A percentile compares a stretch with the other conserved stretches of the same genome.
Evolutionary conservation across 2,113 vertebrate genomes (phyloP).

Genomic region (Amblyopsis rosae): DNA sequence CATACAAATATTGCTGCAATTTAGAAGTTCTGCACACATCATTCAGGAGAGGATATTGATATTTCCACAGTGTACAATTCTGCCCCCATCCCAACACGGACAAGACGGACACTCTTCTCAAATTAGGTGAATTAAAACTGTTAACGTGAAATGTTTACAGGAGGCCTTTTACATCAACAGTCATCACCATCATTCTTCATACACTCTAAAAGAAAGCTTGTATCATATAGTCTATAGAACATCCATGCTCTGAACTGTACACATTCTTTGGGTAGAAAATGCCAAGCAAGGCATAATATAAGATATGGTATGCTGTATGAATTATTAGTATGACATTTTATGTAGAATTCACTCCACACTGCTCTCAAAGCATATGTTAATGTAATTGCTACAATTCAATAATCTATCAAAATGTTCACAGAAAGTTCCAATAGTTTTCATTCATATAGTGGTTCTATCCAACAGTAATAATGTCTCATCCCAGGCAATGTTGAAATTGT

Average conservation of each 20-base stretch:
- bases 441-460: constrained; percentile 65
- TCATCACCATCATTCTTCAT: constrained; percentile 67
- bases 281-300: constrained; percentile 47
- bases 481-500: constrained; percentile 31
- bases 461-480: constrained; percentile 24
- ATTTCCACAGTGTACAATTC: too few species aligned
- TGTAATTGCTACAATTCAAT: constrained; percentile 8
- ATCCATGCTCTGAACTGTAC: constrained; percentile 40
- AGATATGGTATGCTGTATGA: not conserved
- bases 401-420: constrained; percentile 29
- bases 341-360: constrained; percentile 18
- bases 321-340: not conserved
- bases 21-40: not conserved
- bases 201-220: not conserved
- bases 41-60: too few species aligned
- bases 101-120: constrained; percentile 13
- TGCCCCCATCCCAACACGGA: too few species aligned
- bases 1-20: not conserved
- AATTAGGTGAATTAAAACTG: not conserved
- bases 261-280: constrained; percentile 57
- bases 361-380: constrained; percentile 19
- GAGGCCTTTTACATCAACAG: constrained; percentile 68
- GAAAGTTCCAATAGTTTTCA: constrained; percentile 21
- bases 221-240: not conserved
- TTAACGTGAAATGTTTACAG: constrained; percentile 19